Evolutionary conservation across 2,797 vertebrate species (phyloP), one percentile per base, ranked within the genome.

Genomic region (Halcyon smyrnensis): DNA sequence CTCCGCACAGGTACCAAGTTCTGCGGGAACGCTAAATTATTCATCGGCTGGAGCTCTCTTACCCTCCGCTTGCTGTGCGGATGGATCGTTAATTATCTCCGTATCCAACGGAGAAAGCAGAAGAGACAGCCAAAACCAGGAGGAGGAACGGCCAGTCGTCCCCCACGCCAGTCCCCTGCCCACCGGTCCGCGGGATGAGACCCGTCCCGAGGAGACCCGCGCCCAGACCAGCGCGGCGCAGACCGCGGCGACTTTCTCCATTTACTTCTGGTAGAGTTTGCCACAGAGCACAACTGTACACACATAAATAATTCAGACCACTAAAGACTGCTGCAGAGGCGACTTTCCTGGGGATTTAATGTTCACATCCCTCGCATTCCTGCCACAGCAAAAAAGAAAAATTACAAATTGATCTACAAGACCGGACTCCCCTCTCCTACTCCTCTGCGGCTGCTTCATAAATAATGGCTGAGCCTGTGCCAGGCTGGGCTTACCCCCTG

Each of bases 231-330:
- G 3, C 23, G 0, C 45, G 1, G 12, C 3, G 0, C 56, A 30
- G 43, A 9, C 28, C 6, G 2, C 25, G 4, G 68, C 0, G 7
- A 2, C 37, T 1, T 5, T 2, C 4, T 24, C 30, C 17, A 2
- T 51, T 68, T 41, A 5, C 23, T 53, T 46, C 28, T 13, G 75
- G 75, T 51, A 34, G 11, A 5, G 78, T 10, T 68, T 11, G 36
- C 70, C 12, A 8, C 2, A 0, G 0, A 70, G 87, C 81, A 62
- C 68, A 12, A 71, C 92, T 34, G 51, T 48, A 71, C 84, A 63
- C 70, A 85, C 94, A 96, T 96, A 74, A 97, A 97, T 97, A 97
- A 97, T 97, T 97, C 96, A 97, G 81, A 45, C 73, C 76, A 6
- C 89, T 95, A 70, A 93, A 87, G 27, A 59, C 51, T 34, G 65